Evolutionary conservation across 2,888 invertebrate species (phyloP).

Genomic region (Petrolisthes manimaculis): DNA sequence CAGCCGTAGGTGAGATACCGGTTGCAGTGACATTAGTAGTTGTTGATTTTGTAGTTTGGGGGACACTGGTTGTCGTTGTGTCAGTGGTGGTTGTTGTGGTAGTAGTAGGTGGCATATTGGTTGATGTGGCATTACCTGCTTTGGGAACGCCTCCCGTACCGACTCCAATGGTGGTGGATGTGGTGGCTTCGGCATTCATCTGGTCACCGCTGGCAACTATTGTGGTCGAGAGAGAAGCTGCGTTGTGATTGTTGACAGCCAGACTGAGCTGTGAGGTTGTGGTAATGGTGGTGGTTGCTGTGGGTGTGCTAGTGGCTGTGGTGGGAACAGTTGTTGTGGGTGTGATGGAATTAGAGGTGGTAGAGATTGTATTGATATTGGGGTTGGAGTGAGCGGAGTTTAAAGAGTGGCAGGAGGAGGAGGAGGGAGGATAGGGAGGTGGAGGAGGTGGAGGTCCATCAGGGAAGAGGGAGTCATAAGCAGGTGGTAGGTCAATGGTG

Average conservation of each 20-base stretch:
- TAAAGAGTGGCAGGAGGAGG: background rate
- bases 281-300: conserved; percentile 31
- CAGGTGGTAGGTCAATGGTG: conserved; percentile 58
- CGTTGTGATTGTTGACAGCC: conserved; percentile 8
- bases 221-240: conserved; percentile 32
- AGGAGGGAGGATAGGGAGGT: conserved; percentile 15
- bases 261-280: conserved; percentile 37
- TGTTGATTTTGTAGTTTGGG: background rate
- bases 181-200: background rate
- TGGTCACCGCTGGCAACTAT: conserved; percentile 7
- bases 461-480: conserved; percentile 63
- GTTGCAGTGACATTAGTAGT: background rate
- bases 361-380: background rate
- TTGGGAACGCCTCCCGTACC: background rate
- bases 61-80: background rate
- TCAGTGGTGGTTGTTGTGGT: conserved; percentile 4
- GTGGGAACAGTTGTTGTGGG: background rate
- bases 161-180: background rate
- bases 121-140: background rate
- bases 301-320: conserved; percentile 16
- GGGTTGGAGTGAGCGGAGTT: background rate
- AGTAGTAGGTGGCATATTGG: background rate
- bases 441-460: conserved; percentile 57
- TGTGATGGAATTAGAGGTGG: background rate
- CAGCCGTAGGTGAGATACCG: background rate